These are phyloP conservation scores for Pithecia hirsuta DNA, from an alignment of 2,797 vertebrate species.

Conservation along the genomic window DNA sequence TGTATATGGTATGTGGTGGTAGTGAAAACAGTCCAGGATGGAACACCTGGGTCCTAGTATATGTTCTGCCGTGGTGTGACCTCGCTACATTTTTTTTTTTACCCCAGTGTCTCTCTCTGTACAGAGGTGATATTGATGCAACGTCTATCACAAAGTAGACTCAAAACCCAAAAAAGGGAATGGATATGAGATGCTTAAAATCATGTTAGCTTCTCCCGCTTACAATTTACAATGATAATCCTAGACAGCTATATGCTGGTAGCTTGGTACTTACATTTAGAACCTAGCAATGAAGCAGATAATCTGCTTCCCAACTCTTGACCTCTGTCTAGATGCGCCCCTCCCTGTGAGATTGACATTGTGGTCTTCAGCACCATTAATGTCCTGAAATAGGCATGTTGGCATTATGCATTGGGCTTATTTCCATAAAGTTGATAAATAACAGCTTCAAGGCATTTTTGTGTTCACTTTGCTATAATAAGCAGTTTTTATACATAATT, in stretches of 20 bases:
- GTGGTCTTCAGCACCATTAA: not conserved
- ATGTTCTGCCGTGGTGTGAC: too few relatives aligned
- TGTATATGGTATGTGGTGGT: rapidly evolving
- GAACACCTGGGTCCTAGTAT: rapidly evolving
- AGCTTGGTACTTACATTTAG: not conserved
- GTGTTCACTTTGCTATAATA: not conserved
- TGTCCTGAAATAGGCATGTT: not conserved
- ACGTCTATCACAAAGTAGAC: not conserved
- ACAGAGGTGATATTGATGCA: not conserved
- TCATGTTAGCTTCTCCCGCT: not conserved
- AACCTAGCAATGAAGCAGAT: not conserved
- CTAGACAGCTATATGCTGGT: not conserved
- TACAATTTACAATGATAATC: not conserved
- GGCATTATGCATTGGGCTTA: not conserved
- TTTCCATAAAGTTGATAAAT: not conserved
- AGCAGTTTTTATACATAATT: not conserved
- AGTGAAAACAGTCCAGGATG: not conserved
- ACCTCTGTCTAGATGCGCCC: not conserved
- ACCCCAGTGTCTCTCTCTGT: not conserved
- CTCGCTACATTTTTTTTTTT: not conserved
- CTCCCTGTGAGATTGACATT: too few relatives aligned
- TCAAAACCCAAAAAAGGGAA: not conserved
- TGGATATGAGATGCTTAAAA: not conserved
- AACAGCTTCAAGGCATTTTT: not conserved
- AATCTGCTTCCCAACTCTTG: not conserved